Evolutionary conservation across 1,140 invertebrate genomes (phyloP).

Genomic region (Nasonia giraulti): DNA sequence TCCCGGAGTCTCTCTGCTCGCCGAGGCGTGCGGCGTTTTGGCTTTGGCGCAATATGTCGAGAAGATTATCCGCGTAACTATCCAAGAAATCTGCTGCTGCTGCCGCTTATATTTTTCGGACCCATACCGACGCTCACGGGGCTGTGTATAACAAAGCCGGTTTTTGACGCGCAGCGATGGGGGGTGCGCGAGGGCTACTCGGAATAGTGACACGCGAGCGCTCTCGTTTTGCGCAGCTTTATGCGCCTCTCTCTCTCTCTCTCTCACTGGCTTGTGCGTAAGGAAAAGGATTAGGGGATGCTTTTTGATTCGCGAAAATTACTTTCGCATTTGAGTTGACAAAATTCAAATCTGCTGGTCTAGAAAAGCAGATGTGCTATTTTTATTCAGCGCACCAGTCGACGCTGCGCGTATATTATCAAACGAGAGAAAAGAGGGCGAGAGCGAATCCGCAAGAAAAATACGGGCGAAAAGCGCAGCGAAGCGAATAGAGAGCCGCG

Average conservation of each 20-base stretch:
- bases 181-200: no score
- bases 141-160: conserved; percentile 37
- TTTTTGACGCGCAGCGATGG: conserved; percentile 40
- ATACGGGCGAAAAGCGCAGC: neutral
- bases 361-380: no score
- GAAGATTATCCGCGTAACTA: conserved; percentile 71
- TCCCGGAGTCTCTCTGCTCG: conserved; percentile 55
- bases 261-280: no score
- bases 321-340: no score
- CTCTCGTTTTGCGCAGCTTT: conserved; percentile 43
- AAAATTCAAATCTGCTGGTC: no score
- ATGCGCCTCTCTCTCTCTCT: neutral
- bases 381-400: no score
- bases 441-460: neutral
- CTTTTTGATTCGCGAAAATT: no score
- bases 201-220: neutral
- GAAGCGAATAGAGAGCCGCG: neutral
- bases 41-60: conserved; percentile 69
- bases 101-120: neutral
- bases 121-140: neutral
- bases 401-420: no score
- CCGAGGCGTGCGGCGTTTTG: conserved; percentile 62
- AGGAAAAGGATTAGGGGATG: no score
- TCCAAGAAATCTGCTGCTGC: conserved; percentile 45
- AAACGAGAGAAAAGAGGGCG: neutral